These are phyloP conservation scores for Tenualosa thibaudeaui DNA, from an alignment of 2,797 vertebrate species.

Conservation along the genomic window DNA sequence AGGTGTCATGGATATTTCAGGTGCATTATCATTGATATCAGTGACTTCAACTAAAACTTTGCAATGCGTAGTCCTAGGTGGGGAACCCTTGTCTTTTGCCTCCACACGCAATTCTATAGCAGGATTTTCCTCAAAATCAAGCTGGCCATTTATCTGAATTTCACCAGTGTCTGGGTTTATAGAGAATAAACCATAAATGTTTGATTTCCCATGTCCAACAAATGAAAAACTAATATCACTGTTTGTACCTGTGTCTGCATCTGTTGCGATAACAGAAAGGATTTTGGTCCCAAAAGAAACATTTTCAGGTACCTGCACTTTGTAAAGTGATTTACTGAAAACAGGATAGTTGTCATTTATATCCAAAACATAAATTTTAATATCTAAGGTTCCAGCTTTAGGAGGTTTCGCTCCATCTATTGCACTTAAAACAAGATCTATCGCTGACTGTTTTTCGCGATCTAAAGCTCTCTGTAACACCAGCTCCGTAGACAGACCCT, in stretches of 20 bases:
- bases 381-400: conserved; percentile 64
- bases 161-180: conserved; percentile 70
- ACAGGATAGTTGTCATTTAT: conserved; percentile 76
- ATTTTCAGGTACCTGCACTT: conserved; percentile 73
- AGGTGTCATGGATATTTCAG: conserved; percentile 73
- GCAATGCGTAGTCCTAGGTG: conserved; percentile 57
- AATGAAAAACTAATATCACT: conserved; percentile 58
- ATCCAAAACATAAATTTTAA: conserved; percentile 73
- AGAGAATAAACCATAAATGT: conserved; percentile 42
- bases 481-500: conserved; percentile 66
- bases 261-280: conserved; percentile 62
- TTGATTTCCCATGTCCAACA: conserved; percentile 43
- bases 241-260: conserved; percentile 54
- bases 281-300: conserved; percentile 36
- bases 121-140: conserved; percentile 76
- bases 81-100: conserved; percentile 56
- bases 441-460: conserved; percentile 65
- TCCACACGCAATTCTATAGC: conserved; percentile 77
- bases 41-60: conserved; percentile 70
- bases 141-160: conserved; percentile 65
- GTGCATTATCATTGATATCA: conserved; percentile 73
- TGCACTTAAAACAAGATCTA: conserved; percentile 69
- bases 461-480: conserved; percentile 74
- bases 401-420: conserved; percentile 76
- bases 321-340: conserved; percentile 70